These are phyloP conservation scores for Eupithecia tripunctaria DNA, from an alignment of 2,888 invertebrate genomes.

Conservation along the genomic window DNA sequence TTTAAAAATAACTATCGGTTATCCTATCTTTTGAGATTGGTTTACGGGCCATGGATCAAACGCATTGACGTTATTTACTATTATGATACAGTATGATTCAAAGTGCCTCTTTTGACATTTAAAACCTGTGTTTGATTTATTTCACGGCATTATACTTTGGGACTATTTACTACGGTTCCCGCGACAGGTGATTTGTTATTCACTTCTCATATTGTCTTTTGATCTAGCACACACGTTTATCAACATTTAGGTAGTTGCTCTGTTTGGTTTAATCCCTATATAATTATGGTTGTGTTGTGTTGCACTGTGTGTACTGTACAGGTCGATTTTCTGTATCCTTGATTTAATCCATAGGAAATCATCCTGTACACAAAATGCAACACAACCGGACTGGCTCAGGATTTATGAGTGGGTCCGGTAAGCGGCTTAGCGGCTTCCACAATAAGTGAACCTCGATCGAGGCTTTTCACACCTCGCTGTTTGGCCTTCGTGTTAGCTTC, in stretches of 20 bases:
- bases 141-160: neutral
- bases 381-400: slow-evolving; percentile 46
- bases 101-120: neutral
- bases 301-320: too few species aligned
- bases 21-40: slow-evolving; percentile 36
- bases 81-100: slow-evolving; percentile 3
- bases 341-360: slow-evolving; percentile 8
- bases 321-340: too few species aligned
- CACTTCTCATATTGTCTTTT: neutral
- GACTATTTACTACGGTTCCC: slow-evolving; percentile 7
- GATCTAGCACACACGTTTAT: neutral
- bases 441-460: slow-evolving; percentile 70
- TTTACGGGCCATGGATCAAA: slow-evolving; percentile 26
- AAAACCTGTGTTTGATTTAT: slow-evolving; percentile 6
- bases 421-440: slow-evolving; percentile 76
- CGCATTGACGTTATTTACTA: slow-evolving; percentile 12
- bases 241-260: neutral
- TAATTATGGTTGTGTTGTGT: too few species aligned
- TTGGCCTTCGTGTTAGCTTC: slow-evolving; percentile 77
- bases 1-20: slow-evolving; percentile 10
- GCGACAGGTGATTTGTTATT: neutral
- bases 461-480: slow-evolving; percentile 83
- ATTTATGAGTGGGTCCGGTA: slow-evolving; percentile 73
- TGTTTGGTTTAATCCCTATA: neutral
- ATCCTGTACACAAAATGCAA: neutral